A percentile compares a stretch with the other conserved stretches of the same genome.
phyloP scores from a whole-genome alignment of 2,797 vertebrate species.

The Melanogrammus aeglefinus region DNA sequence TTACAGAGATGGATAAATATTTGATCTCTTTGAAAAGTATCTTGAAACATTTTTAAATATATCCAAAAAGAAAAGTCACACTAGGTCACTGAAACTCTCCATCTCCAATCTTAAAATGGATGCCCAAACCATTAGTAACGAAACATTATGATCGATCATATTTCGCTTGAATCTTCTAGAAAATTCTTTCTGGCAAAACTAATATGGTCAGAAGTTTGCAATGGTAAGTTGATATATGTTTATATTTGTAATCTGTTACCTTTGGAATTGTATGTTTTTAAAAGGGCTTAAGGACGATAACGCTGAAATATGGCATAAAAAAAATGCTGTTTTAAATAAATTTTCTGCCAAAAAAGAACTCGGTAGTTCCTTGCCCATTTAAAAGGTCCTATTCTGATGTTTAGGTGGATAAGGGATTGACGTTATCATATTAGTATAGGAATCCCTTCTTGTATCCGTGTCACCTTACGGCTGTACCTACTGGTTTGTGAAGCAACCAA shows the following conservation, averaged over 20 bases:
- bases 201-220: slow-evolving; percentile 61
- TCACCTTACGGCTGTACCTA: slow-evolving; percentile 71
- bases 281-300: slow-evolving; percentile 57
- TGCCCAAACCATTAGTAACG: slow-evolving; percentile 61
- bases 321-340: neutral
- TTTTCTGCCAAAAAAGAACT: neutral
- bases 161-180: slow-evolving; percentile 33
- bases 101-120: slow-evolving; percentile 72
- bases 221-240: slow-evolving; percentile 58
- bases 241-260: neutral
- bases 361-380: slow-evolving; percentile 53
- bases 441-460: slow-evolving; percentile 18
- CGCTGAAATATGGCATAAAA: neutral
- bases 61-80: neutral
- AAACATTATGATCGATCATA: slow-evolving; percentile 43
- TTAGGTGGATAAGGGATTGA: slow-evolving; percentile 21
- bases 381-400: slow-evolving; percentile 52
- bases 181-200: slow-evolving; percentile 49
- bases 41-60: neutral
- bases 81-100: slow-evolving; percentile 42
- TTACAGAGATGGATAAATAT: neutral
- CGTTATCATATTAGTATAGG: slow-evolving; percentile 31
- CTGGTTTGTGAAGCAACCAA: slow-evolving; percentile 76
- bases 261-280: slow-evolving; percentile 52
- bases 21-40: neutral